phyloP scores from a whole-genome alignment of 2,113 vertebrate genomes.

The Aramus guarauna region DNA sequence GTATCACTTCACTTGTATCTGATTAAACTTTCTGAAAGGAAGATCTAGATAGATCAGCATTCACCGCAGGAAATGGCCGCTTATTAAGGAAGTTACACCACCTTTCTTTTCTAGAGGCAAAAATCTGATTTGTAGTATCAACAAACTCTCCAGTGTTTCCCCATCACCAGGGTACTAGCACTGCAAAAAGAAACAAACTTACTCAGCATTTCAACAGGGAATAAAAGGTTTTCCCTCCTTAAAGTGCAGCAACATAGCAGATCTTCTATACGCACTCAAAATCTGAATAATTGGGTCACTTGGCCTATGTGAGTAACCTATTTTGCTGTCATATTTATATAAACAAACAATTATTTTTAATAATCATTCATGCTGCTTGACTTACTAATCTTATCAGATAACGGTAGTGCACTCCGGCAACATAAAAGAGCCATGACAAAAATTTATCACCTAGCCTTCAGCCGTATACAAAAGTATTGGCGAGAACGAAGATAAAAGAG shows the following conservation, averaged over 20 bases:
- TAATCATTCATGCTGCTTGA: conserved; percentile 33
- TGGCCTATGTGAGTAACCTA: conserved; percentile 25
- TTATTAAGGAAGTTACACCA: neutral
- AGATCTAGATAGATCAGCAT: neutral
- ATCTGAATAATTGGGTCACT: conserved; percentile 47
- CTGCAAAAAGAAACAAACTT: neutral
- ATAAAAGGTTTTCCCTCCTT: neutral
- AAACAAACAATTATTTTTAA: conserved; percentile 65
- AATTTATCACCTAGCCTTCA: conserved; percentile 15
- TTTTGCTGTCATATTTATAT: conserved; percentile 39
- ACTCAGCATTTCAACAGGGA: neutral
- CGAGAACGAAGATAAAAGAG: neutral
- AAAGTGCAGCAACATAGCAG: neutral
- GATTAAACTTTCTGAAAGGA: neutral
- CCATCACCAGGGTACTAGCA: neutral
- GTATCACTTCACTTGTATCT: neutral
- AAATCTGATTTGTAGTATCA: neutral
- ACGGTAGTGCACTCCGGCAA: neutral
- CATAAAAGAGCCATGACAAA: neutral
- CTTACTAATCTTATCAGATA: conserved; percentile 28
- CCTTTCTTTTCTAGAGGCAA: neutral
- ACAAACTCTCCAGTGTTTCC: neutral
- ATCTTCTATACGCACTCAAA: neutral
- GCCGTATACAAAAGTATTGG: neutral
- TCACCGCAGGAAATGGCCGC: neutral